Conservation (phyloP, 2,888 invertebrate genomes). For the Apamea monoglypha region DNA sequence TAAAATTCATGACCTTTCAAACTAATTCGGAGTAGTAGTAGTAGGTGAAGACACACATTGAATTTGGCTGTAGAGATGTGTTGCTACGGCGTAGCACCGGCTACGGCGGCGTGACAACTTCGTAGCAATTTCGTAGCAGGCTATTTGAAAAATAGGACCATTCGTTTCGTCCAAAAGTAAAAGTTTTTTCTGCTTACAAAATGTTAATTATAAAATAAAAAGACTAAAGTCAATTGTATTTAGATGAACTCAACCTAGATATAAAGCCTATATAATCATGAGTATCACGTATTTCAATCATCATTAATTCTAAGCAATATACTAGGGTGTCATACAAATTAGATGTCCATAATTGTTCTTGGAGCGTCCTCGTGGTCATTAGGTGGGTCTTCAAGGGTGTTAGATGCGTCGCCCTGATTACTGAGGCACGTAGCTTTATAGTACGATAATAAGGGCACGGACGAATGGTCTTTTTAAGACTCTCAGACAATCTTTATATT, state of each 20-base stretch:
- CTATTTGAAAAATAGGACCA: background rate
- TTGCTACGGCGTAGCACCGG: constrained; percentile 4
- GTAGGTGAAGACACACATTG: background rate
- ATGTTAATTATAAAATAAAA: background rate
- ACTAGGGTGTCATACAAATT: constrained; percentile 8
- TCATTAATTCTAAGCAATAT: background rate
- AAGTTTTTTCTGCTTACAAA: background rate
- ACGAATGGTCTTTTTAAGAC: constrained; percentile 31
- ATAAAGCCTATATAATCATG: background rate
- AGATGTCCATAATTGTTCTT: constrained; percentile 9
- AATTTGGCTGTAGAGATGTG: background rate
- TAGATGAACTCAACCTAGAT: background rate
- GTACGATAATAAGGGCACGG: constrained; percentile 24
- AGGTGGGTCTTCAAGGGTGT: constrained; percentile 10
- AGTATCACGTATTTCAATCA: background rate
- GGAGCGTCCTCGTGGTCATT: constrained; percentile 14
- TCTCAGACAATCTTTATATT: constrained; percentile 5
- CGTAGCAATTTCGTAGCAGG: constrained; percentile 20
- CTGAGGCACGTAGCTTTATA: constrained; percentile 31
- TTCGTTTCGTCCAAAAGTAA: background rate
- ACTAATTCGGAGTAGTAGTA: background rate
- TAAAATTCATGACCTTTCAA: background rate
- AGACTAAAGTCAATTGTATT: background rate
- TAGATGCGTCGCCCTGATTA: constrained; percentile 26
- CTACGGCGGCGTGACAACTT: background rate